Evolutionary conservation across 2,113 vertebrate genomes (phyloP).

Genomic region (Amphiprion percula): DNA sequence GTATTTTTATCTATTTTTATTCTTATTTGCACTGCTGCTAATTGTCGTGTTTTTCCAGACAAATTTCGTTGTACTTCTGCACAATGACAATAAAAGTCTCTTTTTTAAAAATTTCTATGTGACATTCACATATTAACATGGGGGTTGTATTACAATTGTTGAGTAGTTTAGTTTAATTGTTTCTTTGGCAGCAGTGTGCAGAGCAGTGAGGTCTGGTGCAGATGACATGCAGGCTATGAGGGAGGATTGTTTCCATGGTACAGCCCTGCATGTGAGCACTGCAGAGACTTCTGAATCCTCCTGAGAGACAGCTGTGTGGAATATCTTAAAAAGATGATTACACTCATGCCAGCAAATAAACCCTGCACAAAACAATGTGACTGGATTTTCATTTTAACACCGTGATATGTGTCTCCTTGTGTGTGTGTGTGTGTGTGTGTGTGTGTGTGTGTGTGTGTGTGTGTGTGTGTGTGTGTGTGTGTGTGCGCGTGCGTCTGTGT

Average conservation of each 20-base stretch:
- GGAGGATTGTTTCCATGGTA: conserved; percentile 80
- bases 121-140: neutral
- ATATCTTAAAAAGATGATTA: conserved; percentile 50
- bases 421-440: neutral
- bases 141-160: neutral
- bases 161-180: neutral
- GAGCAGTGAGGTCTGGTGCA: conserved; percentile 38
- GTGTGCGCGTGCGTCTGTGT: neutral
- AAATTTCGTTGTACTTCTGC: no score
- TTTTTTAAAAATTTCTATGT: neutral
- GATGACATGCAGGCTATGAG: conserved; percentile 56
- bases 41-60: no score
- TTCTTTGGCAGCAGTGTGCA: conserved; percentile 42
- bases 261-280: conserved; percentile 68
- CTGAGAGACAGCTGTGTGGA: conserved; percentile 74
- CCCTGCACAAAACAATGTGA: conserved; percentile 12
- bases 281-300: conserved; percentile 84
- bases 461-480: neutral
- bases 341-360: conserved; percentile 37
- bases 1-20: no score
- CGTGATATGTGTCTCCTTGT: conserved; percentile 30
- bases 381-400: conserved; percentile 30
- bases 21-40: no score
- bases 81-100: no score
- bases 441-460: neutral